phyloP scores from a whole-genome alignment of 92 coral and sea anemone genomes.

The Isaurus tuberculatus region DNA sequence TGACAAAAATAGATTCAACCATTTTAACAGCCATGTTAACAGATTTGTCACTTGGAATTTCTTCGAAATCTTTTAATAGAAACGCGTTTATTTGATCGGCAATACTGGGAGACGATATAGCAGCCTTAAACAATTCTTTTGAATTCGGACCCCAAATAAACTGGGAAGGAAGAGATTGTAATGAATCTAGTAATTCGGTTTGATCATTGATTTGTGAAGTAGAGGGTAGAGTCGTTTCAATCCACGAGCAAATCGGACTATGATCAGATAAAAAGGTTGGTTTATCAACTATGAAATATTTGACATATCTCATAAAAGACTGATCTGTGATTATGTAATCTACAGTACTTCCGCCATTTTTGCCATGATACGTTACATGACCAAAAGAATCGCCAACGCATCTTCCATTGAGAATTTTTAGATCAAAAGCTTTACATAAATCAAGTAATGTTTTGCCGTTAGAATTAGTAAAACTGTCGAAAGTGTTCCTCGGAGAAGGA shows the following conservation, averaged over 20 bases:
- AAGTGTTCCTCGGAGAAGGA: too few species aligned
- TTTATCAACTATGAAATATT: constrained; percentile 30
- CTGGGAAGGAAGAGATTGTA: constrained; percentile 30
- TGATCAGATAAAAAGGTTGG: constrained; percentile 34
- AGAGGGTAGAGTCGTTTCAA: neutral
- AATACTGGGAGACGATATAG: constrained; percentile 14
- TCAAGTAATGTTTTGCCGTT: too few species aligned
- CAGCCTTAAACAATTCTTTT: constrained; percentile 8
- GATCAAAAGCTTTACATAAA: too few species aligned
- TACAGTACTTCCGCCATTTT: constrained; percentile 34
- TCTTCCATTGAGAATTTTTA: constrained; percentile 28
- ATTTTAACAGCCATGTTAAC: constrained; percentile 28
- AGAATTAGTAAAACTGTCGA: too few species aligned
- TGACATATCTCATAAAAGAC: constrained; percentile 21
- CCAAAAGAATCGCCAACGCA: constrained; percentile 32
- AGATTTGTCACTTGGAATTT: constrained; percentile 14
- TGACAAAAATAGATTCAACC: constrained; percentile 8
- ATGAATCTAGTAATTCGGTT: neutral
- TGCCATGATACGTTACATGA: neutral
- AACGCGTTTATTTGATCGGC: constrained; percentile 15
- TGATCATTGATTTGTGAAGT: constrained; percentile 7
- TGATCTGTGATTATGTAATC: constrained; percentile 35
- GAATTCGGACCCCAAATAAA: constrained; percentile 21
- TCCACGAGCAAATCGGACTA: constrained; percentile 15
- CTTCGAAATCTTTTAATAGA: constrained; percentile 14